Conservation (phyloP, 2,888 invertebrate genomes). For the Drosophila paramelanica region DNA sequence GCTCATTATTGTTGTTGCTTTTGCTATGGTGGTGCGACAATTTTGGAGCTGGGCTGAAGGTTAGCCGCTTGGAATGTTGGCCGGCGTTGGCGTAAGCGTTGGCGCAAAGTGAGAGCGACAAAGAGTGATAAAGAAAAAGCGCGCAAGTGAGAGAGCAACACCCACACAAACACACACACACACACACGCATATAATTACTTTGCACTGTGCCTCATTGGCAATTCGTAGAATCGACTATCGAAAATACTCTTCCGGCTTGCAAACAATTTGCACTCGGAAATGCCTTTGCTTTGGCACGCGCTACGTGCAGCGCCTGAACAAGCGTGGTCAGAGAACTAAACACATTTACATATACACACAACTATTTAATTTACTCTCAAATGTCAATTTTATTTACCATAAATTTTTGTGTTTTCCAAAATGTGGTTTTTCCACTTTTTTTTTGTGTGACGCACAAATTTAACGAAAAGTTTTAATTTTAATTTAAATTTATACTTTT, state of each 20-base stretch:
- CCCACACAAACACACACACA: conserved; percentile 39
- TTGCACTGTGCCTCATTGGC: conserved; percentile 32
- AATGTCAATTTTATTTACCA: conserved; percentile 48
- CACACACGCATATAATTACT: conserved; percentile 13
- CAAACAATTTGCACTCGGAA: conserved; percentile 40
- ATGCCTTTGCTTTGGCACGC: conserved; percentile 39
- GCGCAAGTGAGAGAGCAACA: conserved; percentile 10
- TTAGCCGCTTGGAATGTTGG: conserved; percentile 73
- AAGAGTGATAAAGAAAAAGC: conserved; percentile 19
- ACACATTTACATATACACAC: not conserved
- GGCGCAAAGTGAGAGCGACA: conserved; percentile 37
- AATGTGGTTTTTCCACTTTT: conserved; percentile 29
- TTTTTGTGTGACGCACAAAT: conserved; percentile 34
- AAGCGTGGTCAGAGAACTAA: conserved; percentile 13
- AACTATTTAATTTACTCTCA: conserved; percentile 38
- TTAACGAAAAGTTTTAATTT: conserved; percentile 39
- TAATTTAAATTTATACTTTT: conserved; percentile 3
- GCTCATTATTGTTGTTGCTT: conserved; percentile 17
- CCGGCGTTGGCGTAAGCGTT: conserved; percentile 67
- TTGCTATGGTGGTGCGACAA: conserved; percentile 48
- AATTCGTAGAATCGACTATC: conserved; percentile 45
- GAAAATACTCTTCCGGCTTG: conserved; percentile 47
- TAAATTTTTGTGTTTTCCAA: conserved; percentile 30
- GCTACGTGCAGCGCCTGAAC: conserved; percentile 31
- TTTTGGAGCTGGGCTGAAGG: conserved; percentile 71